Conservation (phyloP, 37 sponge, comb jelly and placozoan species). For the Haliclona indistincta region DNA sequence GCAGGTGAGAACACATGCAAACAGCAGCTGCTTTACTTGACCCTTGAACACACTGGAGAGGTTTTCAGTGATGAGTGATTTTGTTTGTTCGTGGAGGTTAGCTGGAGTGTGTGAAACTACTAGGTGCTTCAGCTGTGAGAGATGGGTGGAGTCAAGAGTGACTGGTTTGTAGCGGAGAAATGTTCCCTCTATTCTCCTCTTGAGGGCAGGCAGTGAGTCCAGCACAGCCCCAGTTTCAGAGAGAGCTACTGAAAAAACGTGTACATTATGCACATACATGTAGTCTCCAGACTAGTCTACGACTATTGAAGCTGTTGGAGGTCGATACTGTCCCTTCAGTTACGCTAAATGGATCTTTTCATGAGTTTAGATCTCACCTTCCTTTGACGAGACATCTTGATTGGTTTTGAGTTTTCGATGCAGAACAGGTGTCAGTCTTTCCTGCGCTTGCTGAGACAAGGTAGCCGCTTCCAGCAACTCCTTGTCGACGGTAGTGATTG, state of each 20-base stretch:
- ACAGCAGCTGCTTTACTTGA: constrained; percentile 50
- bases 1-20: constrained; percentile 60
- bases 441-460: neutral
- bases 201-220: constrained; percentile 30
- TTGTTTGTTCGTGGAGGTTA: constrained; percentile 34
- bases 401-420: too few species aligned
- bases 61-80: constrained; percentile 36
- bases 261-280: too few species aligned
- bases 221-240: constrained; percentile 9
- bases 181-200: constrained; percentile 66
- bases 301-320: too few species aligned
- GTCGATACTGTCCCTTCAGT: too few species aligned
- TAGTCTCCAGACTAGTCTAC: too few species aligned
- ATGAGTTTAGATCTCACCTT: too few species aligned
- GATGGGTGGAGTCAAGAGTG: constrained; percentile 10
- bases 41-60: constrained; percentile 27
- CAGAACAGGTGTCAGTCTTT: too few species aligned
- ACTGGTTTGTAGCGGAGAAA: constrained; percentile 19
- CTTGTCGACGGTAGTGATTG: constrained; percentile 7
- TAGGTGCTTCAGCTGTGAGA: constrained; percentile 33
- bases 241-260: constrained; percentile 11
- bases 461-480: constrained; percentile 33
- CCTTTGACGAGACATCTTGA: too few species aligned
- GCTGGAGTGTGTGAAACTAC: constrained; percentile 53
- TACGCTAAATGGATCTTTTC: too few species aligned